Base-by-base conservation (phyloP, 2,797 vertebrate genomes). In the Chaunax sp. region DNA sequence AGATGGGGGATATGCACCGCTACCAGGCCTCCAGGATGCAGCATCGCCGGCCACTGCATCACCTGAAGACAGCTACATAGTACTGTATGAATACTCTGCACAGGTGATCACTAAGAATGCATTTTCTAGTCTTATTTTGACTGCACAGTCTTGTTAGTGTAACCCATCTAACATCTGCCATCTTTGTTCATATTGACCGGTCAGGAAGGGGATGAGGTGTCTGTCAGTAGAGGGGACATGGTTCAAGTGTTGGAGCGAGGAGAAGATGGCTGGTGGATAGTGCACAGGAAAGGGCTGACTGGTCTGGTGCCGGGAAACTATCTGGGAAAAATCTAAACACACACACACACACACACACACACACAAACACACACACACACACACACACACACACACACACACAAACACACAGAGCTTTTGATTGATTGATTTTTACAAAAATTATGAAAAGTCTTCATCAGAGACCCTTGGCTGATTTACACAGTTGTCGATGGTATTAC, bases 281-380 rank as follows among this genome's bases (percentile, higher is more conserved):
- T 91, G 58, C 92, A 94, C 59, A 93, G 72, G 64, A 90, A 96
- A 0, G 95, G 95, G 33, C 61, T 78, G 37, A 75, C 59, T 55
- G 97, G 97, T 63, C 89, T 97, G 1, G 96, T 98, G 64, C 97
- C 97, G 5, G 96, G 96, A 50, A 95, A 95, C 46, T 98, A 97
- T 59, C 90, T 99, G 16, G 87, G 93, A 49, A 95, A 94, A 80
- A 23, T 89, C n/a, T 91, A 57, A 89, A 33, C 13, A 25, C 16
- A 50, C 12, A 10, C 0, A 1, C 18, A 53, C 1, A 46, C 1
- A 35, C 8, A 64, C 30, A 49, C 22, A 22, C 18, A 28, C 19
- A 45, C 5, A 18, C 2, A 4, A 14, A 54, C 5, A 45, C 0
- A 35, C 3, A 25, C 30, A 30, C 0, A 49, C 25, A 50, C 7